Evolutionary conservation across 2,113 vertebrate species (phyloP).

Genomic region (Verasper variegatus): DNA sequence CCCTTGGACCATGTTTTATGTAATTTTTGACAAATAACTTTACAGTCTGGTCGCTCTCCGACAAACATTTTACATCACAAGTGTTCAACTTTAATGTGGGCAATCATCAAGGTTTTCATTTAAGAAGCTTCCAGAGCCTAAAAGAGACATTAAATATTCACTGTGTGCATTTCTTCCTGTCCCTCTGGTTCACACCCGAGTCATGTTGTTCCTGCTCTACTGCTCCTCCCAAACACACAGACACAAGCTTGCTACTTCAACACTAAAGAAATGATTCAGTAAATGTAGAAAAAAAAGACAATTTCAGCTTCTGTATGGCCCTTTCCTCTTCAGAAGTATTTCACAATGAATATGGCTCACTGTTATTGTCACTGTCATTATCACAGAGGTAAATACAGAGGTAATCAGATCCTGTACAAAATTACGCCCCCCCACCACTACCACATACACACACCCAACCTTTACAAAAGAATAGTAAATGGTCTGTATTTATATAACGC

Average conservation of each 20-base stretch:
- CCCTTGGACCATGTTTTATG: not conserved
- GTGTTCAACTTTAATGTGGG: not conserved
- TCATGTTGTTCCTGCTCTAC: constrained; percentile 13
- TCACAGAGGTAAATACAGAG: constrained; percentile 56
- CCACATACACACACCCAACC: constrained; percentile 35
- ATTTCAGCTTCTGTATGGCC: constrained; percentile 58
- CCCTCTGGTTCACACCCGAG: not conserved
- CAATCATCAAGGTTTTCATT: not conserved
- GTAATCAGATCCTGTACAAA: constrained; percentile 72
- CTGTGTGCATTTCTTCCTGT: not conserved
- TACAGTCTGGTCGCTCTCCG: not conserved
- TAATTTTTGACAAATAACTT: not conserved
- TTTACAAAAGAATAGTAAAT: constrained; percentile 43
- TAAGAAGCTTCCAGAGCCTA: constrained; percentile 16
- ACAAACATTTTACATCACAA: not conserved
- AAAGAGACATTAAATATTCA: not conserved
- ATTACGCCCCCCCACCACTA: constrained; percentile 8
- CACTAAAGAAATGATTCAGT: constrained; percentile 25
- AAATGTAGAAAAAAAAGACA: constrained; percentile 14
- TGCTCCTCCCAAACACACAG: constrained; percentile 38
- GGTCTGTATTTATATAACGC: not conserved
- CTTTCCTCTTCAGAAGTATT: constrained; percentile 57
- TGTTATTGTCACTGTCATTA: constrained; percentile 43
- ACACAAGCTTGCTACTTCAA: constrained; percentile 73
- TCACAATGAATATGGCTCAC: constrained; percentile 74